phyloP scores from a whole-genome alignment of 2,113 vertebrate species.

The Nymphicus hollandicus region DNA sequence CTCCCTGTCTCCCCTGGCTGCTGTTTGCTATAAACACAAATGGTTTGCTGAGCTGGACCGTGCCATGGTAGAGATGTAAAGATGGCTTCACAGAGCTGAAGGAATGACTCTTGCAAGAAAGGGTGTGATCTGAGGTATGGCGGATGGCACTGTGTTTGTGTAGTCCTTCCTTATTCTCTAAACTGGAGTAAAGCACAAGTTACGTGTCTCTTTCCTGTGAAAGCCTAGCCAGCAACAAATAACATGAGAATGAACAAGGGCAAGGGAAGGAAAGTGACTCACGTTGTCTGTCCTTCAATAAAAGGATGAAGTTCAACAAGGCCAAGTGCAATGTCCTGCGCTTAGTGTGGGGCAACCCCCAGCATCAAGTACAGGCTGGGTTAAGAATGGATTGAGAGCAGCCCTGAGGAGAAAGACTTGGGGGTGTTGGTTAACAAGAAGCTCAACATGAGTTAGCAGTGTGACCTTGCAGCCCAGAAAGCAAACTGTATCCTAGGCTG shows the following conservation, averaged over 20 bases:
- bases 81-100: not conserved
- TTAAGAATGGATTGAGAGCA: not conserved
- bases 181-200: not conserved
- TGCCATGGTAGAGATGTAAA: rapidly evolving
- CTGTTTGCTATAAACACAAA: not conserved
- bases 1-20: not conserved
- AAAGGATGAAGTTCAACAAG: not conserved
- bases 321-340: not conserved
- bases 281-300: not conserved
- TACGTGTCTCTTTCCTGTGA: rapidly evolving
- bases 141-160: not conserved
- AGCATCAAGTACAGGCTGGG: not conserved
- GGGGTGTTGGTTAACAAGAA: not conserved
- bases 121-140: not conserved
- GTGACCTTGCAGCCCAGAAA: not conserved
- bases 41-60: not conserved
- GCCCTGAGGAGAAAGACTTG: not conserved
- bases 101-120: not conserved
- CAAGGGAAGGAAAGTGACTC: not conserved
- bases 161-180: not conserved
- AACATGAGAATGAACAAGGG: not conserved
- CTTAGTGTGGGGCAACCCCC: not conserved
- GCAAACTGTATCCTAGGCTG: not conserved
- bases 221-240: not conserved
- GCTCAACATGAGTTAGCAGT: not conserved